Evolutionary conservation across 1,140 invertebrate species (phyloP), one percentile per base, ranked within the genome.

Genomic region (Cyclargus thomasi): DNA sequence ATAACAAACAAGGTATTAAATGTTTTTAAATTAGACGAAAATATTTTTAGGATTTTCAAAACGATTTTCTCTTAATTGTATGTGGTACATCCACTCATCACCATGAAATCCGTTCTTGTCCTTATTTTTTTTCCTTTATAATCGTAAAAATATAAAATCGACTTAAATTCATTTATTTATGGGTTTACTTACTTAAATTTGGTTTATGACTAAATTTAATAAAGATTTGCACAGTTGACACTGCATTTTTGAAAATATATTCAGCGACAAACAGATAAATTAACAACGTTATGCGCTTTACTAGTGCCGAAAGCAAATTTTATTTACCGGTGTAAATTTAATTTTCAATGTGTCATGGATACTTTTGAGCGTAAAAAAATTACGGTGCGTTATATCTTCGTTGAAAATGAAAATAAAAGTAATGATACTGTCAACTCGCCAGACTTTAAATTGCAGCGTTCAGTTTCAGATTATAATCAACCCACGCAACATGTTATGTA

Each of bases 341-440:
- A 20, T 18, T 17, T 20, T 55, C 6, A 55, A 18, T 17, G 55
- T 20, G 55, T 59, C 55, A 59, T 59, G 55, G 17, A 59, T 20
- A 59, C 20, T 59, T 59, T 59, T 21, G 3, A 11, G 18, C 18
- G 18, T 59, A 59, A 20, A 59, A 59, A 20, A 20, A 20, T 29
- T 29, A 8, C 29, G 1, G 8, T 18, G 14, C 17, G 55, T 20
- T 59, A 59, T 20, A 20, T 20, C 55, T 59, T 21, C 18, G 55
- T 59, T 59, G 55, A 21, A 59, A 59, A 59, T 59, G 55, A 59
- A 59, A 59, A 59, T 59, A 59, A 20, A 59, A 59, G 17, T 59
- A 59, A 59, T 59, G 55, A 11, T 59, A 11, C 55, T 59, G 55
- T 20, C 55, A 59, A 59, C 18, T 21, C 20, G 55, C 55, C 55